phyloP scores from a whole-genome alignment of 2,888 invertebrate species.

The Stenoptilia bipunctidactyla region DNA sequence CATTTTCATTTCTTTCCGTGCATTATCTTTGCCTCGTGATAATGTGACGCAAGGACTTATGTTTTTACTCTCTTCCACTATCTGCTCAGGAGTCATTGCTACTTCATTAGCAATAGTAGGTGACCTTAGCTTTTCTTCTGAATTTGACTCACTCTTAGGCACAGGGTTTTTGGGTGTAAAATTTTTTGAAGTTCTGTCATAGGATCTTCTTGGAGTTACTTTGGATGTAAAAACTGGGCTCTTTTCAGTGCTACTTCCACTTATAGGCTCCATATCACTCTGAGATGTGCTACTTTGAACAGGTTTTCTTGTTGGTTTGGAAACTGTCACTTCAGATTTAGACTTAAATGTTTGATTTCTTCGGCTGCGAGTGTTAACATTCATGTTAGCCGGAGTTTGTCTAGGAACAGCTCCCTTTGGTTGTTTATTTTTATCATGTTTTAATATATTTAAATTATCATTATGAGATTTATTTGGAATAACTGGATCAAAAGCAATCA shows the following conservation, averaged over 20 bases:
- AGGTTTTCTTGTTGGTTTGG: no score
- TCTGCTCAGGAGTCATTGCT: slow-evolving; percentile 35
- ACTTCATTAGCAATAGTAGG: slow-evolving; percentile 26
- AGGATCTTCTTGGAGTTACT: slow-evolving; percentile 15
- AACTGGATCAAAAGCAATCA: slow-evolving; percentile 25
- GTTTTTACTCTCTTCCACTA: slow-evolving; percentile 25
- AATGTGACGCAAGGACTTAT: slow-evolving; percentile 71
- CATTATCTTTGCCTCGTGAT: slow-evolving; percentile 72
- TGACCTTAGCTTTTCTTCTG: slow-evolving; percentile 45
- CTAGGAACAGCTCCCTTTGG: neutral
- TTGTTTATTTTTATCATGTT: neutral
- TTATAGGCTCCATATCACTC: neutral
- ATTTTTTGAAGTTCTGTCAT: slow-evolving; percentile 7
- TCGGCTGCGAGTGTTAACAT: no score
- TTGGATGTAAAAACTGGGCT: neutral
- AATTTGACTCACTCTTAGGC: slow-evolving; percentile 47
- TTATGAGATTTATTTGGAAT: slow-evolving; percentile 15
- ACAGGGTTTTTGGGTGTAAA: slow-evolving; percentile 30
- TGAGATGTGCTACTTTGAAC: neutral
- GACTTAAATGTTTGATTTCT: no score
- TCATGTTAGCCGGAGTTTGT: no score
- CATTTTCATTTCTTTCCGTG: slow-evolving; percentile 65
- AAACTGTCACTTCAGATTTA: neutral
- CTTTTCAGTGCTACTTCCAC: neutral
- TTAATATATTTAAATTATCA: neutral